phyloP scores from a whole-genome alignment of 2,888 invertebrate species.

The Acleris literana region DNA sequence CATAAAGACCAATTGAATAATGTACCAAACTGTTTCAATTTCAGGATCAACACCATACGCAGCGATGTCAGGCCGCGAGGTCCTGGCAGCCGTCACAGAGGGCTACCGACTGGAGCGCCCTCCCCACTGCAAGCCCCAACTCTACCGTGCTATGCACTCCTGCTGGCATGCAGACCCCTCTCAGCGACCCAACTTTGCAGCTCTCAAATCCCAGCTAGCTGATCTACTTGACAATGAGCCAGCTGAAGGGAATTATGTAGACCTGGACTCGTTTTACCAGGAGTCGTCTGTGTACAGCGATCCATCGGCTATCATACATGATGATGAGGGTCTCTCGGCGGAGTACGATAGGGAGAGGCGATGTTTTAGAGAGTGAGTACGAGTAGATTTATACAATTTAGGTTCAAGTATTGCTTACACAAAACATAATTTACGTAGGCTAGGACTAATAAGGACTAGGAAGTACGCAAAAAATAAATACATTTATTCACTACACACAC shows the following conservation, averaged over 20 bases:
- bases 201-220: slow-evolving; percentile 83
- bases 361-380: slow-evolving; percentile 74
- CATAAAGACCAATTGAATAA: too few species aligned
- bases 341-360: slow-evolving; percentile 76
- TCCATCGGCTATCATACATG: slow-evolving; percentile 78
- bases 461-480: too few species aligned
- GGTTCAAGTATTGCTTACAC: background rate
- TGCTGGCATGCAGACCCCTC: slow-evolving; percentile 88
- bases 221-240: slow-evolving; percentile 85
- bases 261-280: slow-evolving; percentile 86
- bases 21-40: too few species aligned
- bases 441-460: too few species aligned
- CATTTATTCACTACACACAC: too few species aligned
- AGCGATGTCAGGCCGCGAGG: slow-evolving; percentile 92
- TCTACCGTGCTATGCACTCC: slow-evolving; percentile 78
- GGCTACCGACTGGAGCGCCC: slow-evolving; percentile 91
- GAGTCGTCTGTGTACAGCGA: slow-evolving; percentile 84
- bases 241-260: slow-evolving; percentile 86
- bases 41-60: slow-evolving; percentile 93
- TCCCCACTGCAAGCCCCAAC: slow-evolving; percentile 88
- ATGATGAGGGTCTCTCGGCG: slow-evolving; percentile 76
- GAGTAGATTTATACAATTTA: background rate
- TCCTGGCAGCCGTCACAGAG: slow-evolving; percentile 90
- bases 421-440: background rate
- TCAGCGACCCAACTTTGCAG: slow-evolving; percentile 88